Percentiles rank a stretch among this genome's conserved stretches.
phyloP scores from a whole-genome alignment of 2,888 invertebrate species.

The Candidula unifasciata region DNA sequence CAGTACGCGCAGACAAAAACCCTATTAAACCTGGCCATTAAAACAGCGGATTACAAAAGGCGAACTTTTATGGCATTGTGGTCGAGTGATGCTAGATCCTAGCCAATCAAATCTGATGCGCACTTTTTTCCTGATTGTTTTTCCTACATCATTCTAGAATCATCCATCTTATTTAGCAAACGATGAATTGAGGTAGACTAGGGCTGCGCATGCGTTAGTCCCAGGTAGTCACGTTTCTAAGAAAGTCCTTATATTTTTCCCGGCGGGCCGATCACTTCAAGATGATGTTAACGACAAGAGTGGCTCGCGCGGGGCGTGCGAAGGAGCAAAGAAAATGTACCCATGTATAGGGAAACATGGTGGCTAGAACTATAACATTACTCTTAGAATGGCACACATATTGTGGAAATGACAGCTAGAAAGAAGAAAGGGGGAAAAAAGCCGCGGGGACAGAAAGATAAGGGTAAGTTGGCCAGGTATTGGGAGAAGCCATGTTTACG shows the following conservation, averaged over 20 bases:
- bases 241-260: conserved; percentile 33
- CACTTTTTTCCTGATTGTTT: conserved; percentile 4
- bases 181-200: conserved; percentile 37
- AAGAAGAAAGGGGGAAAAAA: background rate
- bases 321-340: background rate
- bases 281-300: conserved; percentile 24
- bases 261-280: conserved; percentile 30
- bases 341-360: background rate
- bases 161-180: conserved; percentile 41
- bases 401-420: background rate
- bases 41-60: conserved; percentile 42
- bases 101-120: conserved; percentile 40
- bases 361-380: too few species aligned
- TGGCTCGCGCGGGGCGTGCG: conserved; percentile 38
- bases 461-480: background rate
- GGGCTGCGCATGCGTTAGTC: conserved; percentile 46
- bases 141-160: conserved; percentile 1
- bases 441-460: background rate
- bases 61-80: conserved; percentile 30
- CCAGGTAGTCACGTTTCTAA: conserved; percentile 36
- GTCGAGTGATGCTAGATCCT: conserved; percentile 29
- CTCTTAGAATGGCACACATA: background rate
- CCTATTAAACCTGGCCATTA: conserved; percentile 35
- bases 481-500: background rate
- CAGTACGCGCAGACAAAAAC: conserved; percentile 40